Evolutionary conservation across 2,888 invertebrate species (phyloP).

Genomic region (Agrochola circellaris): DNA sequence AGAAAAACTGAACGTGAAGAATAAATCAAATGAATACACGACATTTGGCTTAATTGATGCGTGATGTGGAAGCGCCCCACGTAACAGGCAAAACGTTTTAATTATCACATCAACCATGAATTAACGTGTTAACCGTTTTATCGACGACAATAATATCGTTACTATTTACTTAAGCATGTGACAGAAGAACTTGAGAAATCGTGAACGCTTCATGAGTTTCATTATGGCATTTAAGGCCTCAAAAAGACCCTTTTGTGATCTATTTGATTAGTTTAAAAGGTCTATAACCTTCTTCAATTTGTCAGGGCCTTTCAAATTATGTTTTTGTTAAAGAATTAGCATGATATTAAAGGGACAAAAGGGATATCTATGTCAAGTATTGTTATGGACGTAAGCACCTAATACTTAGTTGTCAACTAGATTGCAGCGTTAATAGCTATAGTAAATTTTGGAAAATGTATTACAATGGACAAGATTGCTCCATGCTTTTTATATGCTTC

Average conservation of each 20-base stretch:
- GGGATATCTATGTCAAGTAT: conserved; percentile 40
- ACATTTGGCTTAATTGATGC: conserved; percentile 20
- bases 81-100: conserved; percentile 55
- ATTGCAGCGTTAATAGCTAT: conserved; percentile 7
- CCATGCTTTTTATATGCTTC: background rate
- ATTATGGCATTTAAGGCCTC: conserved; percentile 32
- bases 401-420: conserved; percentile 19
- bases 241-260: conserved; percentile 29
- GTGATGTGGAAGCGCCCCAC: conserved; percentile 57
- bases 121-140: conserved; percentile 59
- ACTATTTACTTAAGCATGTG: conserved; percentile 45
- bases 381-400: conserved; percentile 4
- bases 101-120: conserved; percentile 67
- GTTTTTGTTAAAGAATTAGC: conserved; percentile 28
- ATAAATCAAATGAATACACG: background rate
- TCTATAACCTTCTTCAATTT: conserved; percentile 17
- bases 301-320: conserved; percentile 19
- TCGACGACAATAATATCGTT: conserved; percentile 51
- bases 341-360: background rate
- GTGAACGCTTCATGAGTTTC: conserved; percentile 51
- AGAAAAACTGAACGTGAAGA: background rate
- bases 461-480: background rate
- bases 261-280: conserved; percentile 45
- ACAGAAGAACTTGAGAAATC: conserved; percentile 44
- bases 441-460: conserved; percentile 26